phyloP scores from a whole-genome alignment of 2,888 invertebrate species.

The Eupithecia subfuscata region DNA sequence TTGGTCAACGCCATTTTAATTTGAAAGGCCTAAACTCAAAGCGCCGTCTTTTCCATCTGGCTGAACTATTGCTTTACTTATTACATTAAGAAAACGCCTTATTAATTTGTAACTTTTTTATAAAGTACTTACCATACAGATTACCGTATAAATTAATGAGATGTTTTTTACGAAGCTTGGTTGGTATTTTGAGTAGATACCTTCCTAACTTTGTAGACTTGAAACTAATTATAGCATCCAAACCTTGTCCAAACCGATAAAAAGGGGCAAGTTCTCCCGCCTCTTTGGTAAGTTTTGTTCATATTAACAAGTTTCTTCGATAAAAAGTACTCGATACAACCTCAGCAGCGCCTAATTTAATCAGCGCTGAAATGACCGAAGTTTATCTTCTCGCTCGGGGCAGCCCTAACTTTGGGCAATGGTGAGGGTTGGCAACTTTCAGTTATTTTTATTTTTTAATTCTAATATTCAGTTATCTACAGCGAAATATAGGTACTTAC shows the following conservation, averaged over 20 bases:
- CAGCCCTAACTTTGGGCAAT: constrained; percentile 22
- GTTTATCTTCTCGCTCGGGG: constrained; percentile 28
- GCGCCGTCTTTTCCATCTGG: too few species aligned
- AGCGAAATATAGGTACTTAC: too few species aligned
- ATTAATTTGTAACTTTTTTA: too few species aligned
- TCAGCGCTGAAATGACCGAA: constrained; percentile 27
- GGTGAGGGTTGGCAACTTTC: neutral
- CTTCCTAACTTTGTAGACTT: neutral
- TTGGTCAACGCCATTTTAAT: too few species aligned
- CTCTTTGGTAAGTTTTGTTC: neutral
- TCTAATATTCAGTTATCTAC: too few species aligned
- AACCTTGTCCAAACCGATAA: neutral
- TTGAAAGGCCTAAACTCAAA: too few species aligned
- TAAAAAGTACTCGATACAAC: constrained; percentile 14
- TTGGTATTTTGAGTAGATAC: neutral
- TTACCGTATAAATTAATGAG: neutral
- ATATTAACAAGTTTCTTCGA: constrained; percentile 1
- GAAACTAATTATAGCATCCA: neutral
- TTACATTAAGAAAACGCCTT: too few species aligned
- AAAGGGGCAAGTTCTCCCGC: neutral
- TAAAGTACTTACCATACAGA: too few species aligned
- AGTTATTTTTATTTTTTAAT: too few species aligned
- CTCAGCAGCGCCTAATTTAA: constrained; percentile 27
- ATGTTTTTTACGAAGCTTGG: neutral
- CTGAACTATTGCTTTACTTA: too few species aligned